Evolutionary conservation across 92 coral and sea anemone species (phyloP), one percentile per base, ranked within the genome.

Genomic region (Zoanthus sansibaricus): DNA sequence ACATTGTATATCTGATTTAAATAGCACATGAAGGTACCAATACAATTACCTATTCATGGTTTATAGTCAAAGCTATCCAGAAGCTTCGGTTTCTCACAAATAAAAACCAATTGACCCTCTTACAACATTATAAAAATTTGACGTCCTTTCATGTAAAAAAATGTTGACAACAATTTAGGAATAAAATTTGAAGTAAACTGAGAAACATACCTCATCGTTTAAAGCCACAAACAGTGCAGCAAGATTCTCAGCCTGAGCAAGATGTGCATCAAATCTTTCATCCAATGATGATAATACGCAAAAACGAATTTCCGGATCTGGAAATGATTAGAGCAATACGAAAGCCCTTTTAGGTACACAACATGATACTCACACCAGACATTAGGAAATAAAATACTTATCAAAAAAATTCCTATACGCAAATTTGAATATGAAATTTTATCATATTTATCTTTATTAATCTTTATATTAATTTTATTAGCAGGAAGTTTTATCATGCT

Each of bases 211-310:
- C 98, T 97, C 99, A 82, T 97, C 99, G 77, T 94, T 97, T 21
- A 97, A 90, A 51, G 99, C 99, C 62, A 97, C 99, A 75, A 97
- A 97, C 64, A 97, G 93, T 20, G 98, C 98, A 16, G 98, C 96
- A 42, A 97, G 78, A 71, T 94, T 95, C 85, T 97, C 99, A 42
- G 99, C 99, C 75, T 97, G 99, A 13, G 99, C 99, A 42, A 97
- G 90, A 71, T 97, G 99, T 18, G 99, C 98, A 82, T 97, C 99
- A 91, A 97, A 97, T 64, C 99, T 92, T 75, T 97, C 99, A 93
- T 97, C 99, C 86, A 97, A 79, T 32, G 98, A 97, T 2, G 95
- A 95, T 78, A 97, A 75, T 58, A 97, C 99, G 92, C 99, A 97
- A 76, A 92, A 94, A 18, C 99, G 95, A 72, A 97, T 97, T 72